Evolutionary conservation across 2,797 vertebrate species (phyloP).

Genomic region (Champsocephalus esox): DNA sequence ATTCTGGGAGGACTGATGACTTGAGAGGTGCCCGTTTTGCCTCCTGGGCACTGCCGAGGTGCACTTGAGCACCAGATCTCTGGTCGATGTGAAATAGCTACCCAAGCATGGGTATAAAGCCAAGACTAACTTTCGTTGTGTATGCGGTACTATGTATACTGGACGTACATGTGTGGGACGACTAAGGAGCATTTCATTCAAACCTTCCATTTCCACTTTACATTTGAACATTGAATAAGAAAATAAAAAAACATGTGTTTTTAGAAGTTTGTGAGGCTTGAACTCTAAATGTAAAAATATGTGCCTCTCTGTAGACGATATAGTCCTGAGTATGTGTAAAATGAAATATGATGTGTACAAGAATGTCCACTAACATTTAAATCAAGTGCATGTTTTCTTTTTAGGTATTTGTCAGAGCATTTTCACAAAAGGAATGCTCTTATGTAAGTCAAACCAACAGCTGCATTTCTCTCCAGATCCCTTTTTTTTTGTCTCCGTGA

Average conservation of each 20-base stretch:
- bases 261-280: background rate
- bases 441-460: constrained; percentile 60
- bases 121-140: too few species aligned
- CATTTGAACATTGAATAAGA: too few species aligned
- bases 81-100: too few species aligned
- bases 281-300: constrained; percentile 2
- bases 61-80: too few species aligned
- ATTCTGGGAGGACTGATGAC: too few species aligned
- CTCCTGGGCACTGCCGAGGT: too few species aligned
- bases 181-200: too few species aligned
- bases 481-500: constrained; percentile 39
- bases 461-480: constrained; percentile 59
- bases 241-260: background rate
- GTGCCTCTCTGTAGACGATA: constrained; percentile 6
- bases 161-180: too few species aligned
- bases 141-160: too few species aligned
- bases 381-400: constrained; percentile 54
- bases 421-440: constrained; percentile 53
- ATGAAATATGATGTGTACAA: constrained; percentile 35
- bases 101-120: too few species aligned
- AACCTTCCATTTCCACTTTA: too few species aligned
- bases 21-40: too few species aligned
- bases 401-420: constrained; percentile 39
- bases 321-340: constrained; percentile 9
- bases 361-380: constrained; percentile 41